phyloP scores from a whole-genome alignment of 2,888 invertebrate species.

The Crioceris asparagi region DNA sequence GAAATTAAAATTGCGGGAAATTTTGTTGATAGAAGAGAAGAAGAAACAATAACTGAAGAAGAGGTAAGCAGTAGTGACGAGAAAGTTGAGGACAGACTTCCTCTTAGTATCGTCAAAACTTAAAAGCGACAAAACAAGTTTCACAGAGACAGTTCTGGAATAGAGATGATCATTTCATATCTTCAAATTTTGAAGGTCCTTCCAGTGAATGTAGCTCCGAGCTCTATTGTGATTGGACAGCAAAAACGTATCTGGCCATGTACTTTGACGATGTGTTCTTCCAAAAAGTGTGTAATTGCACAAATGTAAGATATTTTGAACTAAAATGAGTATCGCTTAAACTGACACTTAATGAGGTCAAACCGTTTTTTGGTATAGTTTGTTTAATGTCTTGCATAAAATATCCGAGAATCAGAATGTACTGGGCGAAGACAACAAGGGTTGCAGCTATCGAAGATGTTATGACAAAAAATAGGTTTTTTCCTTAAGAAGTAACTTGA shows the following conservation, averaged over 20 bases:
- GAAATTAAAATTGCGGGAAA: neutral
- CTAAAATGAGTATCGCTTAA: constrained; percentile 6
- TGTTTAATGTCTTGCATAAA: constrained; percentile 14
- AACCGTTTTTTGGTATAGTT: constrained; percentile 12
- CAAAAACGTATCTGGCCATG: constrained; percentile 3
- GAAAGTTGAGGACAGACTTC: neutral
- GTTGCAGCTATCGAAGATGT: constrained; percentile 8
- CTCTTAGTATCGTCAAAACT: constrained; percentile 1
- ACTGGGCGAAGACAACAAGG: constrained; percentile 13
- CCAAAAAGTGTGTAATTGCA: constrained; percentile 8
- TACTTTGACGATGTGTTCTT: constrained; percentile 6
- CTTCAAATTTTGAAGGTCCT: neutral
- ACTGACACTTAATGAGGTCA: constrained; percentile 7
- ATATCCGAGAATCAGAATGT: constrained; percentile 14
- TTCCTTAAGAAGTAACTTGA: constrained; percentile 13
- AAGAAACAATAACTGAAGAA: neutral
- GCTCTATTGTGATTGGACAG: constrained; percentile 3
- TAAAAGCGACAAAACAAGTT: neutral
- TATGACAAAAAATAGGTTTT: constrained; percentile 12
- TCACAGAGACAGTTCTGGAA: neutral
- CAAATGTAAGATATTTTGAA: constrained; percentile 7
- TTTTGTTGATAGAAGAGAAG: neutral
- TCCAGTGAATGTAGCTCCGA: neutral
- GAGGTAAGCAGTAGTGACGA: too few species aligned
- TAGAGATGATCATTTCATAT: neutral